Base-by-base conservation (phyloP, 2,888 invertebrate genomes). In the Callyntrura guangdongensis region DNA sequence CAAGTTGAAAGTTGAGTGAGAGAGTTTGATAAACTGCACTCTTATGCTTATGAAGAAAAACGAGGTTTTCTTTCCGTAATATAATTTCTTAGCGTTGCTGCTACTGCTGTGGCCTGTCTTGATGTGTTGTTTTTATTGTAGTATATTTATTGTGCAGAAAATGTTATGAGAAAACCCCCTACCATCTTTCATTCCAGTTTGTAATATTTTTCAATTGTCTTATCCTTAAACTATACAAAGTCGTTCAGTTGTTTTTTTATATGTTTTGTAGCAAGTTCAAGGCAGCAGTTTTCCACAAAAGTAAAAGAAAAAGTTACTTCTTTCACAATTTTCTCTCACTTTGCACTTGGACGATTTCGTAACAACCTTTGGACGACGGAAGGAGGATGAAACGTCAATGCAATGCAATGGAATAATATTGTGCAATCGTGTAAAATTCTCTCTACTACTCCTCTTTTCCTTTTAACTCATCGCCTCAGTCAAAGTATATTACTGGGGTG, bases 331-430 rank as follows among this genome's bases (percentile, higher is more conserved):
- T 49, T 74, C 47, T 74, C 27, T 14, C 17, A 85, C 45, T 85
- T 72, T 85, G 67, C 67, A 67, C 67, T 69, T 64, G 82, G 20
- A 20, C 61, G 20, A 83, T 61, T 69, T 84, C 27, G 69, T 69
- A 69, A 84, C n/a, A 84, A 69, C 25, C 20, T 14, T 49, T 77
- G 77, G 49, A 72, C 17, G 36, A 45, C 9, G 17, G 67, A 47
- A 77, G 47, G 81, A 86, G 53, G 79, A 45, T 72, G 86, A 86
- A 86, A 86, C 79, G 77, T 86, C 86, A 86, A 49, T 79, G 86
- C 86, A 86, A 79, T 36, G 79, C 59, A 36, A 36, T 36, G 36
- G 20, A 79, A 49, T 36, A 45, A 20, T 67, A 67, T 74, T 47
- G 49, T 49, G 74, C 25, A 64, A 64, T 64, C 64, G 64, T 64